Evolutionary conservation across 2,888 invertebrate genomes (phyloP).

Genomic region (Sarcophaga carnaria): DNA sequence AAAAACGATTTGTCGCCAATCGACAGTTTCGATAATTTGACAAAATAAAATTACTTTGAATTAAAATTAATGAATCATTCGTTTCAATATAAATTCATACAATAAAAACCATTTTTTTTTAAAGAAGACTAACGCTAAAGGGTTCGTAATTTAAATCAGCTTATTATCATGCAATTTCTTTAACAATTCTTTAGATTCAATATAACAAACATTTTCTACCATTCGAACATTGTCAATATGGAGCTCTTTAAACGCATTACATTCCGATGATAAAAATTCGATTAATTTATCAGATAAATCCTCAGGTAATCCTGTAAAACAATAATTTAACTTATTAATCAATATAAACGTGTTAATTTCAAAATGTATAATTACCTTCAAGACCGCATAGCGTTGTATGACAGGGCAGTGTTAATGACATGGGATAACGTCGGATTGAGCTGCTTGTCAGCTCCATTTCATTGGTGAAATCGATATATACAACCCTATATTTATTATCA

Average conservation of each 20-base stretch:
- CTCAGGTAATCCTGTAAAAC: slow-evolving; percentile 56
- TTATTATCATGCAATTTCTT: slow-evolving; percentile 44
- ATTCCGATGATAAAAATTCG: slow-evolving; percentile 53
- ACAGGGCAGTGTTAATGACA: slow-evolving; percentile 70
- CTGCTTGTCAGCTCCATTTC: slow-evolving; percentile 66
- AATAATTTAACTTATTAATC: neutral
- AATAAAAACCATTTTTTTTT: neutral
- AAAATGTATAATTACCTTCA: slow-evolving; percentile 66
- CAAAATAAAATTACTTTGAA: neutral
- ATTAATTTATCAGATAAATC: slow-evolving; percentile 46
- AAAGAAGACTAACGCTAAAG: neutral
- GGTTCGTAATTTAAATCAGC: slow-evolving; percentile 30
- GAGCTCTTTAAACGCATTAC: slow-evolving; percentile 37
- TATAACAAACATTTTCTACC: slow-evolving; percentile 26
- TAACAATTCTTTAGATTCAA: slow-evolving; percentile 58
- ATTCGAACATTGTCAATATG: slow-evolving; percentile 59
- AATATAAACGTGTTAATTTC: neutral
- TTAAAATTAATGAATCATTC: too few species aligned
- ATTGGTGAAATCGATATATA: slow-evolving; percentile 74
- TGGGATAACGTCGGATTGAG: slow-evolving; percentile 72
- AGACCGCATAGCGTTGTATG: slow-evolving; percentile 71
- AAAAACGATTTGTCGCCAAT: too few species aligned
- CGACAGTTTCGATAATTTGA: neutral
- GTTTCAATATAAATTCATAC: too few species aligned
- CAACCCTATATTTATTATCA: slow-evolving; percentile 64